These are phyloP conservation scores for Scomberomorus guttatus DNA, from an alignment of 2,797 vertebrate genomes.

Conservation along the genomic window DNA sequence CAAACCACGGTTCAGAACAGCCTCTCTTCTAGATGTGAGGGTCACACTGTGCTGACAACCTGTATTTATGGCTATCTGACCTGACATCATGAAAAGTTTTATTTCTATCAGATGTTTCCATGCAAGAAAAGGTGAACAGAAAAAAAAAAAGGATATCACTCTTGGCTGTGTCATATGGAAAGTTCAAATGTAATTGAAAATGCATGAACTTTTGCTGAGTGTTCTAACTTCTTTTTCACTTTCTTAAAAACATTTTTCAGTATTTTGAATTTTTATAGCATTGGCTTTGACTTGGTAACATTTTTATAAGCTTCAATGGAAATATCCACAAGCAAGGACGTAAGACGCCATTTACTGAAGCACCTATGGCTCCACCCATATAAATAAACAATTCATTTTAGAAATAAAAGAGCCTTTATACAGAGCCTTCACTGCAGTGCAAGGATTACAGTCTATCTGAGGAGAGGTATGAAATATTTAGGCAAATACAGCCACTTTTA, in stretches of 20 bases:
- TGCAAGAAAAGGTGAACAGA: conserved; percentile 65
- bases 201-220: conserved; percentile 61
- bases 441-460: conserved; percentile 54
- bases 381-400: conserved; percentile 81
- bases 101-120: conserved; percentile 86
- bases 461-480: conserved; percentile 41
- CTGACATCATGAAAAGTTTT: conserved; percentile 82
- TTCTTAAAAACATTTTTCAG: conserved; percentile 36
- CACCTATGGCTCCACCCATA: conserved; percentile 62
- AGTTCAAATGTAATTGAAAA: conserved; percentile 78
- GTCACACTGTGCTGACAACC: conserved; percentile 76
- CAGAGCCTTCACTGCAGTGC: conserved; percentile 38
- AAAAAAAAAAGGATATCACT: conserved; percentile 62
- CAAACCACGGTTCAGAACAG: conserved; percentile 68
- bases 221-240: conserved; percentile 46
- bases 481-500: conserved; percentile 54
- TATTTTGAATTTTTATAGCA: conserved; percentile 59
- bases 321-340: conserved; percentile 74
- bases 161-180: conserved; percentile 73
- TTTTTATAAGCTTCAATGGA: conserved; percentile 75
- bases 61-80: conserved; percentile 84
- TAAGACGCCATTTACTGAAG: conserved; percentile 68
- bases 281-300: conserved; percentile 53
- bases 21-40: conserved; percentile 73
- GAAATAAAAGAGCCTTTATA: conserved; percentile 72